Evolutionary conservation across 1,140 invertebrate species (phyloP).

Genomic region (Calephelis virginiensis): DNA sequence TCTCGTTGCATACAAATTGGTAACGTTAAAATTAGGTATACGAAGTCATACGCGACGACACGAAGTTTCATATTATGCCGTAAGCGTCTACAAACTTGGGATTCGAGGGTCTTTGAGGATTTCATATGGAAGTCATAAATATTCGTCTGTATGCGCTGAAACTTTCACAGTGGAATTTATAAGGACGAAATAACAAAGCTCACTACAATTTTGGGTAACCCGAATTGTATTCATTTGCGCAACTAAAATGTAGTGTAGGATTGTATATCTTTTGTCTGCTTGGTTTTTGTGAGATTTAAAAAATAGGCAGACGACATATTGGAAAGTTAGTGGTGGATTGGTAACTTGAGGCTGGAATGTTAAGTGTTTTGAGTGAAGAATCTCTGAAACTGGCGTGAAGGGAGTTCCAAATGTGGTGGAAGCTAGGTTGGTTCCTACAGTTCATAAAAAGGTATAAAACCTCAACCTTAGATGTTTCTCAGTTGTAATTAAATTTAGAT

Average conservation of each 20-base stretch:
- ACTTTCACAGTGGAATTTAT: slow-evolving; percentile 18
- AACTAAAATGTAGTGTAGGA: background rate
- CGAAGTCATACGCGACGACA: slow-evolving; percentile 19
- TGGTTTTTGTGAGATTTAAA: too few relatives aligned
- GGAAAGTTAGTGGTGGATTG: too few relatives aligned
- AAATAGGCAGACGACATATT: too few relatives aligned
- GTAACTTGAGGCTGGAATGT: too few relatives aligned
- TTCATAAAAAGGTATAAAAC: too few relatives aligned
- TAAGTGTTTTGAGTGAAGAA: too few relatives aligned
- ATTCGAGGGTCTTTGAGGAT: slow-evolving; percentile 22
- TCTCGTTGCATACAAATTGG: slow-evolving; percentile 57
- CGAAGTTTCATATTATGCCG: slow-evolving; percentile 24
- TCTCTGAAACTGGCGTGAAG: too few relatives aligned
- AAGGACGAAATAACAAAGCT: slow-evolving; percentile 15
- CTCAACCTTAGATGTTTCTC: too few relatives aligned
- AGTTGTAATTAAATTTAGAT: too few relatives aligned
- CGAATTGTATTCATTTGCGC: slow-evolving; percentile 1
- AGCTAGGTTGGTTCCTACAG: too few relatives aligned
- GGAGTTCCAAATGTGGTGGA: too few relatives aligned
- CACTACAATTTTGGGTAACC: slow-evolving; percentile 5
- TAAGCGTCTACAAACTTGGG: slow-evolving; percentile 17
- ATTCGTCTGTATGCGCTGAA: slow-evolving; percentile 17
- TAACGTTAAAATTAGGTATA: slow-evolving; percentile 32
- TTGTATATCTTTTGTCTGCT: background rate
- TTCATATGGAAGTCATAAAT: slow-evolving; percentile 24